Evolutionary conservation across 2,888 invertebrate species (phyloP), one percentile per base, ranked within the genome.

Genomic region (Ischnura elegans): DNA sequence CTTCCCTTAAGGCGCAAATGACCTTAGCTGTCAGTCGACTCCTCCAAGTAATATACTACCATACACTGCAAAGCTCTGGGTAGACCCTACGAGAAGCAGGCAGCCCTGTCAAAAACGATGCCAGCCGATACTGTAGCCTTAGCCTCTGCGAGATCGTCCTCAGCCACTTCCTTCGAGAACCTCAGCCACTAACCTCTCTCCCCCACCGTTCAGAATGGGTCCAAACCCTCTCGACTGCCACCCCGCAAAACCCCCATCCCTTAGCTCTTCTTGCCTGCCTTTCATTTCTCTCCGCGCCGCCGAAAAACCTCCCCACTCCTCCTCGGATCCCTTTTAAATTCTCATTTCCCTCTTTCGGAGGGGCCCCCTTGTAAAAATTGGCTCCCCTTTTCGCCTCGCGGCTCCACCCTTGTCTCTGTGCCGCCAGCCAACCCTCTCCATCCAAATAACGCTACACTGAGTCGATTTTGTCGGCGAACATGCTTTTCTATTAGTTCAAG

Each of bases 261-360:
- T 13, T 36, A 5, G 29, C 6, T 25, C 10, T n/a, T 36, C 51
- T 0, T 21, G 19, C 87, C 21, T 21, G n/a, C 51, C 25, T 8
- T 3, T 55, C 51, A 87, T 66, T 47, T 61, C 90, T 42, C 43
- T 90, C 10, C 42, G 36, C 55, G 6, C 29, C 55, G 42, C 61
- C 66, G 25, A 42, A 21, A 42, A 55, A 29, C 90, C 61, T 8
- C 55, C 61, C n/a, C 21, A 87, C 47, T 51, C 87, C 51, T n/a
- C 55, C 21, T 43, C 61, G 61, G 61, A 90, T 90, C 90, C 90
- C 90, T 90, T 90, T 90, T 90, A 90, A 90, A 55, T 90, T 90
- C 90, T 90, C 90, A 90, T 90, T 90, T 90, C 90, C 61, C 43
- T 61, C 90, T 42, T 61, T 3, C 51, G 51, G 2, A 19, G 51